Evolutionary conservation across 2,888 invertebrate genomes (phyloP), one percentile per base, ranked within the genome.

Genomic region (Nectonema munidae): DNA sequence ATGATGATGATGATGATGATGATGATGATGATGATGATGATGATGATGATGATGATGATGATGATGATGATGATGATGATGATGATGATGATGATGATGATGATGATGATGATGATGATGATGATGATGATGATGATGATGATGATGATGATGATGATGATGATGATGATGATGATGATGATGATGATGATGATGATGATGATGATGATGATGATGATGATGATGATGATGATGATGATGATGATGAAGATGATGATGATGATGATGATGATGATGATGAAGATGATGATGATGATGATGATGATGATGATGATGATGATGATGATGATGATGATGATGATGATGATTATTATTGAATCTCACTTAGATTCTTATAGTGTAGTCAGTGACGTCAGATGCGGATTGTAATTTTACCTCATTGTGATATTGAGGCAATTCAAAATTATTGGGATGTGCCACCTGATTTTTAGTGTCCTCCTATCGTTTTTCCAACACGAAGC

Each of bases 221-320:
- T 40, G 15, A 32, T 40, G 30, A 13, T 41, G 33, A 39, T 32
- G 41, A 39, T 40, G 39, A 32, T 20, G 37, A 37, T 16, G 21
- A 25, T 18, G 21, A 3, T 3, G 17, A 17, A 13, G 19, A 9
- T 25, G 47, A 49, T 47, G 48, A 6, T 42, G 29, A 14, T 37
- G 9, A 25, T 25, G 17, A 29, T 11, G 34, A 13, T 9, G 13
- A 13, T 29, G 30, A 29, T 11, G 13, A 11, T 11, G 36, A 29
- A 21, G 13, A 13, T 11, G 36, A 29, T 11, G 13, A 13, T 11
- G 36, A 29, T 11, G 13, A 13, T 32, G 32, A 30, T 14, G 3
- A 17, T 32, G 3, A 30, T 4, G 3, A 17, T 32, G 37, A 30
- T 14, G 17, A 17, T 32, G 37, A 30, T 14, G 17, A 34, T 32